phyloP scores from a whole-genome alignment of 1,140 invertebrate species.

The Nephila pilipes region DNA sequence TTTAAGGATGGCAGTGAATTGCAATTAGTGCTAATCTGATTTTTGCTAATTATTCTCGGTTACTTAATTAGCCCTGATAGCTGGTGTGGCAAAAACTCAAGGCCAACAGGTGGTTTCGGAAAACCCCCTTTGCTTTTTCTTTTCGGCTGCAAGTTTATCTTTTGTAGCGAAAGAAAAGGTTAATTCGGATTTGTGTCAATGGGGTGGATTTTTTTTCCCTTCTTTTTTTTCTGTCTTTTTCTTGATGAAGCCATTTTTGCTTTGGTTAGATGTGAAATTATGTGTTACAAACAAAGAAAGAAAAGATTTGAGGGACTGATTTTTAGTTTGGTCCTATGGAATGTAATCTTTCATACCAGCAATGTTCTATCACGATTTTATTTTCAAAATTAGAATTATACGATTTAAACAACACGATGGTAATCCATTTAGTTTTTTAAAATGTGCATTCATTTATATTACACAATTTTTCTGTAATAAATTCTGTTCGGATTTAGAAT shows the following conservation, averaged over 20 bases:
- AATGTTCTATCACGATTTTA: too few relatives aligned
- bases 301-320: too few relatives aligned
- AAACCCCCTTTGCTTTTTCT: constrained; percentile 62
- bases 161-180: constrained; percentile 27
- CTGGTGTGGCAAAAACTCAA: constrained; percentile 71
- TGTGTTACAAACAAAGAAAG: neutral
- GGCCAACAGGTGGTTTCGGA: constrained; percentile 72
- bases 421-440: too few relatives aligned
- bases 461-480: too few relatives aligned
- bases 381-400: too few relatives aligned
- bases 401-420: too few relatives aligned
- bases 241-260: neutral
- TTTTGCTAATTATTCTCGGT: constrained; percentile 77
- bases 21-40: constrained; percentile 77
- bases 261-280: neutral
- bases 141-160: constrained; percentile 40
- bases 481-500: too few relatives aligned
- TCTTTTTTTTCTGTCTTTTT: neutral
- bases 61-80: constrained; percentile 77
- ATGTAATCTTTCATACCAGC: too few relatives aligned
- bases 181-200: constrained; percentile 56
- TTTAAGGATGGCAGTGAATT: constrained; percentile 74
- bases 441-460: too few relatives aligned
- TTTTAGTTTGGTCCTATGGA: too few relatives aligned
- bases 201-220: neutral